phyloP scores from a whole-genome alignment of 2,113 vertebrate species.

The Gnathonemus echidnorhynchus region DNA sequence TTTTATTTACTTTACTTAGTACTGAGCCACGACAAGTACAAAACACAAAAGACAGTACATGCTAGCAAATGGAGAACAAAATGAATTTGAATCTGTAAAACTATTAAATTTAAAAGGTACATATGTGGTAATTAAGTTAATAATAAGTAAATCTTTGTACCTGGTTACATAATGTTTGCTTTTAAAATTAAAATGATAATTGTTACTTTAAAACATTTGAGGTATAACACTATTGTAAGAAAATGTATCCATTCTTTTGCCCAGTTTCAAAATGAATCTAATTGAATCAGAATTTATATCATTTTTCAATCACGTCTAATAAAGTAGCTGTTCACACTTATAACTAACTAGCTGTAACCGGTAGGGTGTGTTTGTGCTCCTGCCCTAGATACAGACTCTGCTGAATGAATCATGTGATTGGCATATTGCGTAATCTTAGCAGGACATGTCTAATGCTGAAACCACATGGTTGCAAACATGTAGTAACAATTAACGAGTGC shows the following conservation, averaged over 20 bases:
- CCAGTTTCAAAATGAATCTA: not conserved
- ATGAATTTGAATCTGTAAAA: not conserved
- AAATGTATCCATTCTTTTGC: not conserved
- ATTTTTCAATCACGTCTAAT: not conserved
- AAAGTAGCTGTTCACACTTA: not conserved
- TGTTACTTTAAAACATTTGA: not conserved
- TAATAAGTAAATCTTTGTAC: not conserved
- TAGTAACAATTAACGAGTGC: constrained; percentile 49
- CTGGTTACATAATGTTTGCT: not conserved
- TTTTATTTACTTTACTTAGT: not conserved
- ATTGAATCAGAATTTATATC: not conserved
- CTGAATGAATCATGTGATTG: constrained; percentile 49
- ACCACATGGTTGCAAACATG: constrained; percentile 63
- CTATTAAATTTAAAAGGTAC: not conserved
- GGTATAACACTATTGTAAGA: not conserved
- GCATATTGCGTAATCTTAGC: constrained; percentile 47
- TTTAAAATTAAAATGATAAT: not conserved
- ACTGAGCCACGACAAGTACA: not conserved
- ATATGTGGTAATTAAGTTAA: not conserved
- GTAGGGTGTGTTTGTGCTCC: constrained; percentile 30
- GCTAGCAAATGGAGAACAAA: not conserved
- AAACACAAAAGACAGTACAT: not conserved
- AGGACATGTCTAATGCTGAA: constrained; percentile 55
- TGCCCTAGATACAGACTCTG: constrained; percentile 48
- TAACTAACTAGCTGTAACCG: constrained; percentile 4